Evolutionary conservation across 2,888 invertebrate genomes (phyloP), one percentile per base, ranked within the genome.

Genomic region (Limenitis camilla): DNA sequence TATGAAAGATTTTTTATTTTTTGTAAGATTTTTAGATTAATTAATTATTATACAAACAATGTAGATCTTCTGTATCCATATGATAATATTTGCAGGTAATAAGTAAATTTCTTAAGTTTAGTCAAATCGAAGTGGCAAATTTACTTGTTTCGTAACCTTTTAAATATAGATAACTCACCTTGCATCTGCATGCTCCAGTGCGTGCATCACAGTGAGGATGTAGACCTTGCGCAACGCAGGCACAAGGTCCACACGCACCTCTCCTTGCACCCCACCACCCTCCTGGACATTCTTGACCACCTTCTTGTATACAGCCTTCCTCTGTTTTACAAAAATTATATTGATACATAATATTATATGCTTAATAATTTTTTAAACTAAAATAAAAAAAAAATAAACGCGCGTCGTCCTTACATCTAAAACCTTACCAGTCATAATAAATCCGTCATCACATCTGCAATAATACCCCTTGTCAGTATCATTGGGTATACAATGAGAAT

Each of bases 221-320:
- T 73, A 95, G 96, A 0, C 98, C 98, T 50, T 91, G 91, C 10
- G 92, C 89, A 0, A 91, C 88, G 74, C 98, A 99, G 55, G 92
- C 91, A 72, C 98, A 99, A 0, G 98, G 98, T 0, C 98, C 98
- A 81, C 98, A 98, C 5, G 96, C 94, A 93, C 94, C 60, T 91
- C 92, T 94, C 0, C 93, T 93, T 58, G 92, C 91, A 96, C 99
- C 11, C 95, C 95, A 0, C 95, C 92, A 0, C 1, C 95, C 95
- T 0, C 95, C 91, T 0, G 98, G 97, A 65, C 98, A 99, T 0
- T 92, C 92, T 56, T 92, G 91, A 5, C 90, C 89, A 0, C 91
- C 89, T 19, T 87, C 89, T 10, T 89, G 81, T 63, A 92, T 91
- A 68, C 96, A 96, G 46, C 94, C 95, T 4, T 92, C 91, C 0